A percentile compares a stretch with the other conserved stretches of the same genome.
phyloP scores from a whole-genome alignment of 2,797 vertebrate genomes.

The Pipistrellus pipistrellus region DNA sequence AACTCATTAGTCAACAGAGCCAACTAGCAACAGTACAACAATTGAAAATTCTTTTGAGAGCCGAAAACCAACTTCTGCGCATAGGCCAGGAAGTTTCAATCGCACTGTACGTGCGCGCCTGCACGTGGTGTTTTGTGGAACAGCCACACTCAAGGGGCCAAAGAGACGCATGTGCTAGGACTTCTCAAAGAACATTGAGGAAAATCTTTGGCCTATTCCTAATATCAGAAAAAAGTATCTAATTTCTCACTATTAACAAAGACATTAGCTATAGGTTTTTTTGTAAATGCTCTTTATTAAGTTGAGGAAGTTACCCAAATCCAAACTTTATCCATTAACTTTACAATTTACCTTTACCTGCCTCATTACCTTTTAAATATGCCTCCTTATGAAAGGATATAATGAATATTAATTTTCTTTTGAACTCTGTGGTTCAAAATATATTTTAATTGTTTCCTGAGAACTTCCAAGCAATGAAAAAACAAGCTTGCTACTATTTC shows the following conservation, averaged over 20 bases:
- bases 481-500: not conserved
- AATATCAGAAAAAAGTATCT: not conserved
- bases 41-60: too few relatives aligned
- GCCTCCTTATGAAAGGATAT: not conserved
- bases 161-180: not conserved
- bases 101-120: too few relatives aligned
- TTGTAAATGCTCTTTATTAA: not conserved
- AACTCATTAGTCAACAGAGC: too few relatives aligned
- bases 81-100: too few relatives aligned
- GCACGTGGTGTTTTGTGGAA: too few relatives aligned
- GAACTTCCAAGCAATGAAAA: not conserved
- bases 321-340: not conserved
- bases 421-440: not conserved
- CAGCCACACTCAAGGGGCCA: too few relatives aligned
- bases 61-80: too few relatives aligned
- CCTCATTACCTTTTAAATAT: not conserved
- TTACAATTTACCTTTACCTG: too few relatives aligned
- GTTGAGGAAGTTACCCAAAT: not conserved
- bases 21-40: too few relatives aligned
- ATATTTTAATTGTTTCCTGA: not conserved
- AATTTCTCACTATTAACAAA: not conserved
- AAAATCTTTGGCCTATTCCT: not conserved
- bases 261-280: not conserved
- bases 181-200: not conserved
- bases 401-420: not conserved